Percentiles rank a stretch among this genome's conserved stretches.
phyloP scores from a whole-genome alignment of 2,113 vertebrate species.

The Aix galericulata region DNA sequence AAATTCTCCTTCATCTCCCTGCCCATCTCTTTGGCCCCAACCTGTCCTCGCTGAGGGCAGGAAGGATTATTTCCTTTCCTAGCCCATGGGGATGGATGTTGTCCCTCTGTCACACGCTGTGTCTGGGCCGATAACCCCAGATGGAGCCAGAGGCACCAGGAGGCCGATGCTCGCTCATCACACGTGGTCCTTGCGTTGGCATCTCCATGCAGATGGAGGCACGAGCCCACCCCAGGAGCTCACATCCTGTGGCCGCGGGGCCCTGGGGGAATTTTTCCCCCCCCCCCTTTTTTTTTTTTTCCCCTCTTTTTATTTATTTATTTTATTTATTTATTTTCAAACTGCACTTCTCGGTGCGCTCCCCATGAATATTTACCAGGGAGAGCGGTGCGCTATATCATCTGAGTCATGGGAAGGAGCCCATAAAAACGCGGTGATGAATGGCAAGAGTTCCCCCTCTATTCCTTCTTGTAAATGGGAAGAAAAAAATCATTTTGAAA shows the following conservation, averaged over 20 bases:
- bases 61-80: neutral
- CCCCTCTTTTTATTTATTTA: neutral
- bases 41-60: neutral
- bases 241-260: too few species aligned
- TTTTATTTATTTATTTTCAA: neutral
- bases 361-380: conserved; percentile 17
- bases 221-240: neutral
- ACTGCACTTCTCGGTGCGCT: neutral
- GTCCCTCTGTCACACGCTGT: neutral
- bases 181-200: neutral
- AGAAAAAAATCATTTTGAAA: neutral
- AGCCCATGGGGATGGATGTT: neutral
- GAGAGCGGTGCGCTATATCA: neutral
- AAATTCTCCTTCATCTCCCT: neutral
- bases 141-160: too few species aligned
- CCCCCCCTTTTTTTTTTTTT: neutral
- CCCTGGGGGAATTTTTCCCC: too few species aligned
- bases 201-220: neutral
- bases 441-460: neutral
- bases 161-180: neutral
- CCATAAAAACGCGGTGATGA: neutral
- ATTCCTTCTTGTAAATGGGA: neutral
- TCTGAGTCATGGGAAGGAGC: neutral
- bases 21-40: neutral
- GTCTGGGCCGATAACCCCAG: neutral